Evolutionary conservation across 2,888 invertebrate genomes (phyloP).

Genomic region (Lasioglossum morio): DNA sequence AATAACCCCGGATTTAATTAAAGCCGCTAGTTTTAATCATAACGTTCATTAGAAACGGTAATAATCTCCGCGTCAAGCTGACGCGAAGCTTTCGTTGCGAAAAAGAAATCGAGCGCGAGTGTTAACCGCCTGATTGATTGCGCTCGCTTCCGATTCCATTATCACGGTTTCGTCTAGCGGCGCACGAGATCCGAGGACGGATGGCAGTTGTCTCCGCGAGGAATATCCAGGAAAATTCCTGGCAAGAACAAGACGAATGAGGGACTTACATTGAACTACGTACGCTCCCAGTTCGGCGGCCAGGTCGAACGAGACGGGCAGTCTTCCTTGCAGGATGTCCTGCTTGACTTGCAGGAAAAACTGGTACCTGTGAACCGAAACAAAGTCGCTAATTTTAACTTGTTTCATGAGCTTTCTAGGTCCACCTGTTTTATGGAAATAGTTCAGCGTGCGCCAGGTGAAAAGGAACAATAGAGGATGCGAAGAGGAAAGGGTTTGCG

Average conservation of each 20-base stretch:
- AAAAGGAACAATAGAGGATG: background rate
- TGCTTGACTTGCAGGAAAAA: slow-evolving; percentile 98
- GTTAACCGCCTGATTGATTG: slow-evolving; percentile 56
- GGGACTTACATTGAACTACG: slow-evolving; percentile 95
- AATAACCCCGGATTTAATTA: slow-evolving; percentile 61
- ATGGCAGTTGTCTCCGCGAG: background rate
- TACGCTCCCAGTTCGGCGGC: slow-evolving; percentile 96
- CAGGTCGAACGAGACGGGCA: slow-evolving; percentile 95
- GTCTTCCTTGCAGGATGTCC: slow-evolving; percentile 96
- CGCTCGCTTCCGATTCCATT: slow-evolving; percentile 22
- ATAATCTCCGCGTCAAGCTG: slow-evolving; percentile 46
- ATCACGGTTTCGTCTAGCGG: background rate
- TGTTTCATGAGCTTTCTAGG: background rate
- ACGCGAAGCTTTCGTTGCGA: slow-evolving; percentile 36
- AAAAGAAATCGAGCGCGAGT: slow-evolving; percentile 50
- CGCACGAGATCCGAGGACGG: background rate
- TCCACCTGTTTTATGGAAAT: background rate
- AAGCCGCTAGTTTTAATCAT: slow-evolving; percentile 54
- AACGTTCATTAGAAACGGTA: slow-evolving; percentile 58
- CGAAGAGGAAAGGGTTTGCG: slow-evolving; percentile 40
- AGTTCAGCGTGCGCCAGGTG: background rate
- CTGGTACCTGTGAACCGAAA: slow-evolving; percentile 91
- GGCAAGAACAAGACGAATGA: background rate
- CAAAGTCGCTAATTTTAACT: background rate
- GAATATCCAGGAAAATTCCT: slow-evolving; percentile 9